Evolutionary conservation across 2,888 invertebrate species (phyloP).

Genomic region (Scaptodrosophila latifasciaeformis): DNA sequence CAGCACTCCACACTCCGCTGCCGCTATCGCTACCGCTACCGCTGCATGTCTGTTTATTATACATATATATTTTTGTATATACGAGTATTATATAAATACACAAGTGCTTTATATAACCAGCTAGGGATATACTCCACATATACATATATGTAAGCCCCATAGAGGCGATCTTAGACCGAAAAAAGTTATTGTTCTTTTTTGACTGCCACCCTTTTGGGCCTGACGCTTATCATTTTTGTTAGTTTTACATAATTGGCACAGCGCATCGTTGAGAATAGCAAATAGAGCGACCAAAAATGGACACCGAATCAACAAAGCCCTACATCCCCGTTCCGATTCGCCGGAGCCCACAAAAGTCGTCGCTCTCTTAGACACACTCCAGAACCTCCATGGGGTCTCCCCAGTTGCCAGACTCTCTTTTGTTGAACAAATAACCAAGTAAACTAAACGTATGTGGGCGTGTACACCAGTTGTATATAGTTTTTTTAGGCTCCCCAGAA

Average conservation of each 20-base stretch:
- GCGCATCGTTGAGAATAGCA: no score
- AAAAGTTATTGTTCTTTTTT: neutral
- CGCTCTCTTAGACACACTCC: neutral
- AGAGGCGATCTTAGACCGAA: no score
- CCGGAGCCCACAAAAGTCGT: constrained; percentile 5
- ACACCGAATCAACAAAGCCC: neutral
- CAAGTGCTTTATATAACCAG: no score
- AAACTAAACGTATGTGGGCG: constrained; percentile 3
- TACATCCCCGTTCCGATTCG: constrained; percentile 21
- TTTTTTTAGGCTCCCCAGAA: neutral
- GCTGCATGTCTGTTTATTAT: neutral
- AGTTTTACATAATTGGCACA: constrained; percentile 61
- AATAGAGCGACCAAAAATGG: constrained; percentile 6
- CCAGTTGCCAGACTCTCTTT: no score
- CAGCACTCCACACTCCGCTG: no score
- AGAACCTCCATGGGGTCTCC: no score
- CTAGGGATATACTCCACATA: no score
- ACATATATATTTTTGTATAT: constrained; percentile 2
- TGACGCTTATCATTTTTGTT: constrained; percentile 57
- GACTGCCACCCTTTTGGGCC: constrained; percentile 17
- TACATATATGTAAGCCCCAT: no score
- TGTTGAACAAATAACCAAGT: no score
- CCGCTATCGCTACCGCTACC: constrained; percentile 4
- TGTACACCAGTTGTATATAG: constrained; percentile 9
- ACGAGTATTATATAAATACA: constrained; percentile 3